phyloP scores from a whole-genome alignment of 2,888 invertebrate species.

The Desoria tigrina region DNA sequence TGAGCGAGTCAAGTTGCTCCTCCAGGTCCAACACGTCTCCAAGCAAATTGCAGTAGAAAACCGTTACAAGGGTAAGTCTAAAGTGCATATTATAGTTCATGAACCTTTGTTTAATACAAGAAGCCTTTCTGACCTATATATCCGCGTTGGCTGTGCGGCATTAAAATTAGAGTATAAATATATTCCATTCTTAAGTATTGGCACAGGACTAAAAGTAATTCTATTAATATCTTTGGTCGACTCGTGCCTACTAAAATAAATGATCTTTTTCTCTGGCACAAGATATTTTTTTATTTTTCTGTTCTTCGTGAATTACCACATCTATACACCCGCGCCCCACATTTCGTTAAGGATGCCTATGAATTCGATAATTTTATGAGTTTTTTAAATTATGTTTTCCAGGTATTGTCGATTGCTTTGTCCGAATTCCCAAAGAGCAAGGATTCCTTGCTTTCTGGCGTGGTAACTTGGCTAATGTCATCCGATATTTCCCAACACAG shows the following conservation, averaged over 20 bases:
- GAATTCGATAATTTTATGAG: not conserved
- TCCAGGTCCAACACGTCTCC: slow-evolving; percentile 91
- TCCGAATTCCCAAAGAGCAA: slow-evolving; percentile 57
- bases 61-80: slow-evolving; percentile 80
- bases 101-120: not conserved
- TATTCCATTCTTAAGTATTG: not conserved
- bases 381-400: not conserved
- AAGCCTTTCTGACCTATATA: slow-evolving; percentile 2
- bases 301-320: too few species aligned
- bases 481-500: slow-evolving; percentile 60
- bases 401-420: slow-evolving; percentile 59
- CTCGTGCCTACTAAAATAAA: slow-evolving; percentile 1
- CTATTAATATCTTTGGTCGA: not conserved
- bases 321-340: too few species aligned
- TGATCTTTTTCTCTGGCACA: too few species aligned
- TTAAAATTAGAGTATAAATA: too few species aligned
- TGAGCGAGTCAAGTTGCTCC: slow-evolving; percentile 87
- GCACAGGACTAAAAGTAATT: not conserved
- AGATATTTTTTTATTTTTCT: too few species aligned
- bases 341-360: not conserved
- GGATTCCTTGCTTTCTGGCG: slow-evolving; percentile 59
- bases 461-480: slow-evolving; percentile 61
- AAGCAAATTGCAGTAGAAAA: slow-evolving; percentile 82
- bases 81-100: not conserved
- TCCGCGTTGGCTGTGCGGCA: not conserved